These are phyloP conservation scores for Ditula angustiorana DNA, from an alignment of 2,888 invertebrate genomes.

Conservation along the genomic window DNA sequence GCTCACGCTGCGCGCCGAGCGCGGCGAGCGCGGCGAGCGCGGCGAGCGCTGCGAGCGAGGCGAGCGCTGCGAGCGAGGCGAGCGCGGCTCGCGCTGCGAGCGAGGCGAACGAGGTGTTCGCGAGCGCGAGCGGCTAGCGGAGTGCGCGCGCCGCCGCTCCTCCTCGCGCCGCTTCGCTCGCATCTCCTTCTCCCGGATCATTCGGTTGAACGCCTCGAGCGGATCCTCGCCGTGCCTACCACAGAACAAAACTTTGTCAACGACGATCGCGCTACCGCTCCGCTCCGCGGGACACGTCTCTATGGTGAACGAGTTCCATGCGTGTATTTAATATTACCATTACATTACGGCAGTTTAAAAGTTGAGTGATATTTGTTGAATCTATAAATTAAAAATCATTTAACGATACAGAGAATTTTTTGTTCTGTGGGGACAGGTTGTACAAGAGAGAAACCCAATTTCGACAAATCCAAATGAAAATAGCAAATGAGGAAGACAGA, in stretches of 20 bases:
- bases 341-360: neutral
- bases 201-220: slow-evolving; percentile 93
- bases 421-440: neutral
- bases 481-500: neutral
- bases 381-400: neutral
- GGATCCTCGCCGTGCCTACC: slow-evolving; percentile 92
- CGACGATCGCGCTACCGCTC: slow-evolving; percentile 6
- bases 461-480: neutral
- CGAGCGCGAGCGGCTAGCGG: slow-evolving; percentile 57
- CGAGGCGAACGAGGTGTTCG: slow-evolving; percentile 62
- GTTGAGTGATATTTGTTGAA: neutral
- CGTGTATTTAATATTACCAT: neutral
- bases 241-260: slow-evolving; percentile 36
- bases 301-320: neutral
- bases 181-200: slow-evolving; percentile 94
- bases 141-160: slow-evolving; percentile 83
- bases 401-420: neutral
- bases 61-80: slow-evolving; percentile 78
- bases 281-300: neutral
- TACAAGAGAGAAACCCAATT: neutral
- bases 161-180: slow-evolving; percentile 87
- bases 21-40: slow-evolving; percentile 51
- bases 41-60: slow-evolving; percentile 58
- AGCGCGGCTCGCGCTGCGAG: slow-evolving; percentile 67
- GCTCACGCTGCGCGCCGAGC: slow-evolving; percentile 60